These are phyloP conservation scores for Enteromius fasciolatus DNA, from an alignment of 2,797 vertebrate species.

Conservation along the genomic window DNA sequence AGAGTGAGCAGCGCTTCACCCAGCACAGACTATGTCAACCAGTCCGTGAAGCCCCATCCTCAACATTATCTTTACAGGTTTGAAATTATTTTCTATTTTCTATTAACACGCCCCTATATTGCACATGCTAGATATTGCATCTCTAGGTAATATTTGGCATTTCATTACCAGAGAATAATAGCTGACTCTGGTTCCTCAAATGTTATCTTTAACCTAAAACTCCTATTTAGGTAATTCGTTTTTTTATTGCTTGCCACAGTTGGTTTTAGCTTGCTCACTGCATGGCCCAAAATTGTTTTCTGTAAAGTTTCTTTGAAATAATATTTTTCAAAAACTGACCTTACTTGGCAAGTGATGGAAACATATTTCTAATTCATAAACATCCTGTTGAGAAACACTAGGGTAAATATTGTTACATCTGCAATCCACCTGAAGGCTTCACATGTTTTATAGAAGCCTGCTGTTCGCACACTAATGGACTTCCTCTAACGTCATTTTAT, in stretches of 20 bases:
- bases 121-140: background rate
- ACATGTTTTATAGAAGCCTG: background rate
- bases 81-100: background rate
- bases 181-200: background rate
- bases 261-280: background rate
- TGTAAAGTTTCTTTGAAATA: background rate
- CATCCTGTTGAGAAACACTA: background rate
- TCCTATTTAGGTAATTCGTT: background rate
- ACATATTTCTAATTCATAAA: background rate
- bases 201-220: background rate
- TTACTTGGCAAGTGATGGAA: background rate
- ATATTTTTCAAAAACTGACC: background rate
- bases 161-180: background rate
- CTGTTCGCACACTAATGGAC: background rate
- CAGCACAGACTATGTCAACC: background rate
- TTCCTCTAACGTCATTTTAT: background rate
- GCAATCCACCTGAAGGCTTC: background rate
- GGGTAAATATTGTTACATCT: background rate
- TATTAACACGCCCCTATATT: background rate
- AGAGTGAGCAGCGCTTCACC: background rate
- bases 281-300: background rate
- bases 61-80: background rate
- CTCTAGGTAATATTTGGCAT: background rate
- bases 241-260: background rate
- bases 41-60: background rate